phyloP scores from a whole-genome alignment of 2,113 vertebrate species.

The Hippocampus mohnikei region DNA sequence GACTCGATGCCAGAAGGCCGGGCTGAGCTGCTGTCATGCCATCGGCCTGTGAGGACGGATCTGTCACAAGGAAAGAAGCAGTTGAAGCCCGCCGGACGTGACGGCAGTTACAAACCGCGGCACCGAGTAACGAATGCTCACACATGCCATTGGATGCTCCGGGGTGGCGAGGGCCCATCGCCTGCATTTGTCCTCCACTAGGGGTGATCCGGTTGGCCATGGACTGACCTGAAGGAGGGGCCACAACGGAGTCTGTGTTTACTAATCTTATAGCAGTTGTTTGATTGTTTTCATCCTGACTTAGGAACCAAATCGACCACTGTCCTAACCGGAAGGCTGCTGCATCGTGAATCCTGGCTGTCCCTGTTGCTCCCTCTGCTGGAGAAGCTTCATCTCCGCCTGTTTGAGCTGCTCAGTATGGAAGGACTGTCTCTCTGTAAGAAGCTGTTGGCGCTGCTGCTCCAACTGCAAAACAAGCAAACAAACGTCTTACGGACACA shows the following conservation, averaged over 20 bases:
- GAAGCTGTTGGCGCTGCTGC: constrained; percentile 93
- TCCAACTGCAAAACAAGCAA: constrained; percentile 75
- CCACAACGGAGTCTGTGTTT: neutral
- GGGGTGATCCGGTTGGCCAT: constrained; percentile 78
- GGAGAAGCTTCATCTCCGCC: constrained; percentile 85
- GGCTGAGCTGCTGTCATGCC: constrained; percentile 76
- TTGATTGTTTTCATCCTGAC: neutral
- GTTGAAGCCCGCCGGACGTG: neutral
- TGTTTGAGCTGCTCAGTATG: constrained; percentile 97
- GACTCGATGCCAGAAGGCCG: constrained; percentile 61
- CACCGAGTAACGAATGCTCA: constrained; percentile 66
- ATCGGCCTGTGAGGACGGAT: constrained; percentile 73
- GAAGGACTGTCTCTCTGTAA: constrained; percentile 91
- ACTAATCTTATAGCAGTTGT: neutral
- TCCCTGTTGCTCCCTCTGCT: constrained; percentile 87
- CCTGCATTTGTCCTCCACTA: constrained; percentile 47
- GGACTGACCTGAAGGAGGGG: constrained; percentile 59
- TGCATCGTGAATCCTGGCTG: constrained; percentile 65
- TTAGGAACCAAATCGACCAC: neutral
- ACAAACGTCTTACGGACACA: neutral
- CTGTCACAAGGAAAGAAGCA: constrained; percentile 19
- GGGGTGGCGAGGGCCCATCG: constrained; percentile 75
- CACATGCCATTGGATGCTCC: constrained; percentile 90
- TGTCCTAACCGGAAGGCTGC: constrained; percentile 52
- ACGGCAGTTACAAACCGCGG: neutral